Conservation (phyloP, 2,888 invertebrate genomes). For the Saturnia japonica region DNA sequence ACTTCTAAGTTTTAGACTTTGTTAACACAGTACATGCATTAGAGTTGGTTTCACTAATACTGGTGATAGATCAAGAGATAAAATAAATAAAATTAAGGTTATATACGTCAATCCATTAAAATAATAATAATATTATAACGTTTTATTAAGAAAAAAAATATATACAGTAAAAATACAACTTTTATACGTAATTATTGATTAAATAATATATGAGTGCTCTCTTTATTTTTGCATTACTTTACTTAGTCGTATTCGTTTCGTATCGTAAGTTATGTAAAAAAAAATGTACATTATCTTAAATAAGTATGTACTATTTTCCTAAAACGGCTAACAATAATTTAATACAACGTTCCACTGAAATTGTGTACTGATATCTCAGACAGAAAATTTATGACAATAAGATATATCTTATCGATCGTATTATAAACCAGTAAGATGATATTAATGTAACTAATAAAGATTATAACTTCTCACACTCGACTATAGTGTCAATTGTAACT, state of each 20-base stretch:
- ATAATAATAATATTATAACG: too few relatives aligned
- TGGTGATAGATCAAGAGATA: background rate
- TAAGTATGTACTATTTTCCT: background rate
- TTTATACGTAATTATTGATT: too few relatives aligned
- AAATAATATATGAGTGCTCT: too few relatives aligned
- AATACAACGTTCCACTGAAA: too few relatives aligned
- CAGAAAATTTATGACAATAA: background rate
- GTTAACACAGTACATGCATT: background rate
- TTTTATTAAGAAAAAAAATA: too few relatives aligned
- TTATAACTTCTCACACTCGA: constrained; percentile 61
- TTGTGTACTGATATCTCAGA: too few relatives aligned
- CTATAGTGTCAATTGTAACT: constrained; percentile 54
- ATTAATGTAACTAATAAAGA: constrained; percentile 34
- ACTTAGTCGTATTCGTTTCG: too few relatives aligned
- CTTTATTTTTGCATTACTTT: too few relatives aligned
- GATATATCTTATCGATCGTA: constrained; percentile 17
- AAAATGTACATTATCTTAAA: too few relatives aligned
- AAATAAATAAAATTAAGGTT: background rate
- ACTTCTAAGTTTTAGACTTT: constrained; percentile 15
- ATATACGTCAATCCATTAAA: too few relatives aligned
- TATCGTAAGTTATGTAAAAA: too few relatives aligned
- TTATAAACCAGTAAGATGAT: constrained; percentile 29
- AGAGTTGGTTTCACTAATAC: background rate
- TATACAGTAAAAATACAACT: too few relatives aligned
- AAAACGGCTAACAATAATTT: background rate